These are phyloP conservation scores for Cherax quadricarinatus DNA, from an alignment of 1,140 invertebrate genomes.

Conservation along the genomic window DNA sequence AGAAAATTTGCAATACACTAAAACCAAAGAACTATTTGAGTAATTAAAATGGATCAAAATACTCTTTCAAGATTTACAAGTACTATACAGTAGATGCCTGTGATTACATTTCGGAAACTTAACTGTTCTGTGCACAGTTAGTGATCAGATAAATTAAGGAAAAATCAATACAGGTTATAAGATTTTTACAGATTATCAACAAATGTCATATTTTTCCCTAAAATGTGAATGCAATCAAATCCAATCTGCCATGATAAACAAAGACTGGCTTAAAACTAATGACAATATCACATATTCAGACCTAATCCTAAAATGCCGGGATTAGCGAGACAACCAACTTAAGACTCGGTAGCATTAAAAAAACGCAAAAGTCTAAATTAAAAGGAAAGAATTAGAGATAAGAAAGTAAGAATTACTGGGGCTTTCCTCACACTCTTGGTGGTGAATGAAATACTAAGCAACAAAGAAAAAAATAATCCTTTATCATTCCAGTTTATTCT, in stretches of 20 bases:
- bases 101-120: background rate
- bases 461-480: too few species aligned
- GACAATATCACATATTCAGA: background rate
- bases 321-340: background rate
- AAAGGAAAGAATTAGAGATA: too few species aligned
- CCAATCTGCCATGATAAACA: background rate
- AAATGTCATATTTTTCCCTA: background rate
- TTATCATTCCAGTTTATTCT: too few species aligned
- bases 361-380: background rate
- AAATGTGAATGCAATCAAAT: background rate
- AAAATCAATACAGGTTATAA: background rate
- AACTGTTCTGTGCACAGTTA: background rate
- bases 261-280: conserved; percentile 1
- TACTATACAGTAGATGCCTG: background rate
- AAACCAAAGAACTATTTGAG: background rate
- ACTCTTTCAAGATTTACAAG: background rate
- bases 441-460: background rate
- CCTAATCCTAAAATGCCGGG: background rate
- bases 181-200: background rate
- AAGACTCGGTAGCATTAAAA: background rate
- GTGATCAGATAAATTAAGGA: background rate
- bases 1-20: background rate
- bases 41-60: background rate
- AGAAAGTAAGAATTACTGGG: background rate
- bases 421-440: background rate